Conservation (phyloP, 2,797 vertebrate species). For the Falco cherrug region DNA sequence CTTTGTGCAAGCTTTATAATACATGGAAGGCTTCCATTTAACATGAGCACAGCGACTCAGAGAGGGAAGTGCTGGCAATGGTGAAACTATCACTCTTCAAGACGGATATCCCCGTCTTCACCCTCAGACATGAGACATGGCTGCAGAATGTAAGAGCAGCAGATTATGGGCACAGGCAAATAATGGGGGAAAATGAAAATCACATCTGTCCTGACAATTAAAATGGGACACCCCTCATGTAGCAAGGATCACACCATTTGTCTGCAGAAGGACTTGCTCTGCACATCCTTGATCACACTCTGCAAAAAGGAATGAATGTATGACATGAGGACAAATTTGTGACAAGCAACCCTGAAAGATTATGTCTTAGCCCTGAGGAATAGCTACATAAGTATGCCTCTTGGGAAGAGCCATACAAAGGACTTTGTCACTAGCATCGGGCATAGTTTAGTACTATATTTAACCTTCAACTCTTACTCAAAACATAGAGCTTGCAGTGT, state of each 20-base stretch:
- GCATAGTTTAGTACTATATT: neutral
- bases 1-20: neutral
- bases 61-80: neutral
- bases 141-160: conserved; percentile 1
- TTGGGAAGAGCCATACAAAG: neutral
- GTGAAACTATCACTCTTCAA: conserved; percentile 32
- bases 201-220: conserved; percentile 38
- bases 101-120: conserved; percentile 40
- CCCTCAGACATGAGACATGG: neutral
- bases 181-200: conserved; percentile 52
- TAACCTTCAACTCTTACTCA: neutral
- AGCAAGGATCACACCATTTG: conserved; percentile 59
- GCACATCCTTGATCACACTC: conserved; percentile 7
- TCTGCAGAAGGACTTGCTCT: conserved; percentile 40
- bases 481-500: neutral
- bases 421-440: neutral
- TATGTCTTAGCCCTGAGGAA: neutral
- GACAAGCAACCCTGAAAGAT: conserved; percentile 47
- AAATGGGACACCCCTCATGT: conserved; percentile 31
- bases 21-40: neutral
- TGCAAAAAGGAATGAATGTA: neutral
- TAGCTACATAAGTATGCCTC: neutral
- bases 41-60: neutral
- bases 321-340: neutral
- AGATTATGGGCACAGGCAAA: neutral